Percentiles rank a stretch among this genome's conserved stretches.
phyloP scores from a whole-genome alignment of 2,797 vertebrate species.

The Scyliorhinus canicula region DNA sequence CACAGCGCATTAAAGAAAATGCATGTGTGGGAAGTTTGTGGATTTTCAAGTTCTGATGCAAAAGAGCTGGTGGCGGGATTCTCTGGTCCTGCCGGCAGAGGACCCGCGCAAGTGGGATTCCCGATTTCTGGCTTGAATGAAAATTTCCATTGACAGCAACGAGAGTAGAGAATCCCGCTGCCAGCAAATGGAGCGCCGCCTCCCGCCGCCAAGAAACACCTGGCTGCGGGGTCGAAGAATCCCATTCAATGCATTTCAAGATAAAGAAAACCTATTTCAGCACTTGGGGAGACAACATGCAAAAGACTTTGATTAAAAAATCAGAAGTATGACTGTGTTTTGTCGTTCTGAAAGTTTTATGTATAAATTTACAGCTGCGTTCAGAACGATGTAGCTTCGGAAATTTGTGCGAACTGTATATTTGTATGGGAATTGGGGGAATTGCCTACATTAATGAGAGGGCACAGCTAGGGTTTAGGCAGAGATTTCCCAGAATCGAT shows the following conservation, averaged over 20 bases:
- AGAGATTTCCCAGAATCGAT: background rate
- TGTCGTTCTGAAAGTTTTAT: background rate
- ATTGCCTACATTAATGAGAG: background rate
- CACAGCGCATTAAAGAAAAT: background rate
- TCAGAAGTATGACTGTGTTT: background rate
- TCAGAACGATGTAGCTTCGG: background rate
- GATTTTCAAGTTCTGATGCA: background rate
- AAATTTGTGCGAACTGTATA: background rate
- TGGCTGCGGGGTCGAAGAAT: too few species aligned
- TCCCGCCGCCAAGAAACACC: too few species aligned
- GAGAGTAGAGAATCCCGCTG: too few species aligned
- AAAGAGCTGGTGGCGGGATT: too few species aligned
- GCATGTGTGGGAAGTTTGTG: background rate
- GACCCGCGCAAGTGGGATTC: too few species aligned
- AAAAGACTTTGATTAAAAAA: background rate
- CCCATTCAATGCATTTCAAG: too few species aligned
- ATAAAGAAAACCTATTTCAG: background rate
- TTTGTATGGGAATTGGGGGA: background rate
- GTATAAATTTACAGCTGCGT: background rate
- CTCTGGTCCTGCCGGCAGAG: too few species aligned
- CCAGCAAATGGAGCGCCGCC: too few species aligned
- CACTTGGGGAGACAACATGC: background rate
- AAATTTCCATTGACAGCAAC: too few species aligned
- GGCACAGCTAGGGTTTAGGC: background rate
- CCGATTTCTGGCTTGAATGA: too few species aligned